Conservation (phyloP, 2,113 vertebrate species). For the Corvus moneduloides region DNA sequence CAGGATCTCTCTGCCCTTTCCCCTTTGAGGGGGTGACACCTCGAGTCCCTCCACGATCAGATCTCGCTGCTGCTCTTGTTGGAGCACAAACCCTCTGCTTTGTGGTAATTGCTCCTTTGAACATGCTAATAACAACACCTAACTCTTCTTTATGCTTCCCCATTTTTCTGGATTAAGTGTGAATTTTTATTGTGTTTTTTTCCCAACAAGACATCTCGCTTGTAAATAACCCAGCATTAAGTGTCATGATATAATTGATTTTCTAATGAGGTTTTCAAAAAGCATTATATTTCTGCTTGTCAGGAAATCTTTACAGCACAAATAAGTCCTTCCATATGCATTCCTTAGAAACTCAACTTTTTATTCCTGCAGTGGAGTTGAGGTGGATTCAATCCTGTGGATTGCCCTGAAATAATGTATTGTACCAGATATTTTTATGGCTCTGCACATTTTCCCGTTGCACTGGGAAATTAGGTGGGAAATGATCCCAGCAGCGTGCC, state of each 20-base stretch:
- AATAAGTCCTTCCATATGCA: slow-evolving; percentile 36
- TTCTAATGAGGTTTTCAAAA: slow-evolving; percentile 70
- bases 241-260: slow-evolving; percentile 68
- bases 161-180: slow-evolving; percentile 58
- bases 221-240: slow-evolving; percentile 67
- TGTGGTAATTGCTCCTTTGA: slow-evolving; percentile 32
- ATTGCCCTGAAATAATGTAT: background rate
- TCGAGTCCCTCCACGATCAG: background rate
- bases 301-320: slow-evolving; percentile 64
- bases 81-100: background rate
- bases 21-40: background rate
- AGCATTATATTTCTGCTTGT: slow-evolving; percentile 63
- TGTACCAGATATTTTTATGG: background rate
- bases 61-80: background rate
- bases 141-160: slow-evolving; percentile 53
- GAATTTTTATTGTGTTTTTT: slow-evolving; percentile 52
- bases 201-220: slow-evolving; percentile 40
- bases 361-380: background rate
- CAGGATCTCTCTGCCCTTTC: background rate
- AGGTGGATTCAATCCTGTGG: background rate
- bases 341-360: slow-evolving; percentile 16
- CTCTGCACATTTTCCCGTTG: background rate
- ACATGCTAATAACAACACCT: slow-evolving; percentile 53
- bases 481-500: fast-evolving
- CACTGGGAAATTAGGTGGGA: background rate